Percentiles rank a stretch among this genome's conserved stretches.
Evolutionary conservation across 2,888 invertebrate genomes (phyloP).

Genomic region (Philhelius pedissequus): DNA sequence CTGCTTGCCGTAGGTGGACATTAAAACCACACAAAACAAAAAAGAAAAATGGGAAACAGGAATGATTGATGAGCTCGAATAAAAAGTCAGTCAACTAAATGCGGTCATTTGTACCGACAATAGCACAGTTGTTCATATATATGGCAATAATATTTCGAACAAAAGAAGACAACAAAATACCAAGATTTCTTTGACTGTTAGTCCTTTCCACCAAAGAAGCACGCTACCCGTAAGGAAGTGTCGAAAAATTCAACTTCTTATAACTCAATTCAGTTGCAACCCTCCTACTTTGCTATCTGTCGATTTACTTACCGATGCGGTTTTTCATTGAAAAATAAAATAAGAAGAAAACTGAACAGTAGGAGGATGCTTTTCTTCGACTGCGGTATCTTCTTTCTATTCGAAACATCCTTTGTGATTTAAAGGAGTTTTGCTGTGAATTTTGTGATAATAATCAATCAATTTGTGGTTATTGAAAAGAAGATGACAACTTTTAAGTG

Average conservation of each 20-base stretch:
- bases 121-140: constrained; percentile 27
- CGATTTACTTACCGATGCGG: constrained; percentile 50
- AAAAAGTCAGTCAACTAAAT: constrained; percentile 55
- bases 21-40: constrained; percentile 28
- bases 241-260: constrained; percentile 44
- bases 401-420: not conserved
- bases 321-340: not conserved
- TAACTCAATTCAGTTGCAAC: constrained; percentile 45
- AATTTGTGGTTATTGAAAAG: not conserved
- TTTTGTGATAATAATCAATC: constrained; percentile 35
- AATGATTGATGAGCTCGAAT: constrained; percentile 59
- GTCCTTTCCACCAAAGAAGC: constrained; percentile 15
- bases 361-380: constrained; percentile 31
- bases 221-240: not conserved
- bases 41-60: not conserved
- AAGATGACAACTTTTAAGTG: constrained; percentile 3
- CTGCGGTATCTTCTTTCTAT: not conserved
- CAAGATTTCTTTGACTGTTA: constrained; percentile 22
- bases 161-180: constrained; percentile 7
- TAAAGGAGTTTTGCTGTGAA: not conserved
- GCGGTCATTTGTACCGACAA: constrained; percentile 60
- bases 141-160: not conserved
- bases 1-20: constrained; percentile 11
- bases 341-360: not conserved
- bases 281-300: constrained; percentile 5